Evolutionary conservation across 2,113 vertebrate genomes (phyloP).

Genomic region (Condylura cristata): DNA sequence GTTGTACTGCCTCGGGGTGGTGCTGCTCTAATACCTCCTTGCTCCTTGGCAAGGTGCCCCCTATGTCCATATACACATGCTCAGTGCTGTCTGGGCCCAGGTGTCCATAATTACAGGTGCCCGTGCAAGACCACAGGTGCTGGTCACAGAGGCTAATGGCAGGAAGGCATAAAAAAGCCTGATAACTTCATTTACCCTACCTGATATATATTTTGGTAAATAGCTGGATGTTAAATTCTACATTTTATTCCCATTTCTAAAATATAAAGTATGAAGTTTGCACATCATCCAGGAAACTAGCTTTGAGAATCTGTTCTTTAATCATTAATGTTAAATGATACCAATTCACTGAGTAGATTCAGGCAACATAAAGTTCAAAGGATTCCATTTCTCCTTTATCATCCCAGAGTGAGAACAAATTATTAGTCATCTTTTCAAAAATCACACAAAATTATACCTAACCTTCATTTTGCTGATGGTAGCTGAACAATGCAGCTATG

Average conservation of each 20-base stretch:
- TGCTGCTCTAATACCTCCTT: too few relatives aligned
- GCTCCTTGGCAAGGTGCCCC: too few relatives aligned
- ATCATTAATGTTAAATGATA: slow-evolving; percentile 29
- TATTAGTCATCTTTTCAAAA: background rate
- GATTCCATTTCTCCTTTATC: background rate
- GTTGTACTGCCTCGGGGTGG: too few relatives aligned
- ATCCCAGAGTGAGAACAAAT: background rate
- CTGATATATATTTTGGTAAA: background rate
- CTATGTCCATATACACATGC: too few relatives aligned
- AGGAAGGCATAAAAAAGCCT: too few relatives aligned
- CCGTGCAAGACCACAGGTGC: too few relatives aligned
- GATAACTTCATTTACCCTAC: too few relatives aligned
- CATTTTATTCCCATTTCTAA: background rate
- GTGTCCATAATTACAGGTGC: too few relatives aligned
- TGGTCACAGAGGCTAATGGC: too few relatives aligned
- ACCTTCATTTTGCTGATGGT: background rate
- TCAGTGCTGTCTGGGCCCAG: too few relatives aligned
- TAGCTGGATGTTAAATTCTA: background rate
- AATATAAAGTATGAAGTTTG: background rate
- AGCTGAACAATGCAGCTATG: background rate
- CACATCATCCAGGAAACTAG: background rate
- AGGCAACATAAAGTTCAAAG: background rate
- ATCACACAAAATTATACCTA: background rate
- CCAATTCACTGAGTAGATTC: background rate
- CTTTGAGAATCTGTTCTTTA: background rate